Conservation (phyloP, 2,888 invertebrate species). For the Watsonalla cultraria region DNA sequence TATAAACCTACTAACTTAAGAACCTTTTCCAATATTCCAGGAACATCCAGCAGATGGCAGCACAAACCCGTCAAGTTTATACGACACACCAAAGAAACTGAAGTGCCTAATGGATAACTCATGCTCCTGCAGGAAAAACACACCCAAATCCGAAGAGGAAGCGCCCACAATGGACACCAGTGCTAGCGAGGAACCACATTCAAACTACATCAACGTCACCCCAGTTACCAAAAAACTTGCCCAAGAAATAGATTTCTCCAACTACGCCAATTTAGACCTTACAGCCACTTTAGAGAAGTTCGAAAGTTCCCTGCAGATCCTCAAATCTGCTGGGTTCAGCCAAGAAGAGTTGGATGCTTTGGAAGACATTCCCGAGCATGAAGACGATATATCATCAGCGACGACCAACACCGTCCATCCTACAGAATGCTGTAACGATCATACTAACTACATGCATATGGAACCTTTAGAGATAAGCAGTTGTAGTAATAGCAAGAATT, state of each 20-base stretch:
- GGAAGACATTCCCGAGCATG: constrained; percentile 69
- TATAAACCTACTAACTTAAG: no score
- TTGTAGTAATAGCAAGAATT: constrained; percentile 62
- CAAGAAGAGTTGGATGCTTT: constrained; percentile 75
- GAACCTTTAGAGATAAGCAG: constrained; percentile 60
- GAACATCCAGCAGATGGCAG: constrained; percentile 63
- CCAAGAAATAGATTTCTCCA: constrained; percentile 63
- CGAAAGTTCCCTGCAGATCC: constrained; percentile 85
- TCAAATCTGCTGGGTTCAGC: constrained; percentile 79
- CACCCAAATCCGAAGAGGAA: background rate
- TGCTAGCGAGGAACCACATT: constrained; percentile 46
- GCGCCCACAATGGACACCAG: constrained; percentile 39
- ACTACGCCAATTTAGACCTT: constrained; percentile 88
- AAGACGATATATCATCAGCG: constrained; percentile 63
- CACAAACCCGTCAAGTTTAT: constrained; percentile 73
- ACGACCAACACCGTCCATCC: constrained; percentile 61
- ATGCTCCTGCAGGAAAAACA: constrained; percentile 67
- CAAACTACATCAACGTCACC: constrained; percentile 75
- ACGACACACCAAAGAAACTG: constrained; percentile 87
- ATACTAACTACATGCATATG: constrained; percentile 63
- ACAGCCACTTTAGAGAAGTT: constrained; percentile 87
- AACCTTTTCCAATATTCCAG: constrained; percentile 34
- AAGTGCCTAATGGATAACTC: constrained; percentile 82
- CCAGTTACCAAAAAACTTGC: constrained; percentile 49
- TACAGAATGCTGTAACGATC: constrained; percentile 60